Conservation (phyloP, 1,140 invertebrate species). For the Ctenoplectra terminalis region DNA sequence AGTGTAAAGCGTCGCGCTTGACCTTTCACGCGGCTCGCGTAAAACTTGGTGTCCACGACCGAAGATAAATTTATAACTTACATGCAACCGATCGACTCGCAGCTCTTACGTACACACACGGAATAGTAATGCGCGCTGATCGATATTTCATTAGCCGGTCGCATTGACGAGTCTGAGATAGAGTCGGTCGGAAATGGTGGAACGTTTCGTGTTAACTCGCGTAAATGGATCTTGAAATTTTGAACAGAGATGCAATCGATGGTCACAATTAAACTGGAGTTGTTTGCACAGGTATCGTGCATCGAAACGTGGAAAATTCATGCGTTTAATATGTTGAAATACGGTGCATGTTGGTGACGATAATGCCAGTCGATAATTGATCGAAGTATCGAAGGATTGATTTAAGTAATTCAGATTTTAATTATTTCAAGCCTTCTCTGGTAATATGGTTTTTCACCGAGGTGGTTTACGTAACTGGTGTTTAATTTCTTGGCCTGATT, state of each 20-base stretch:
- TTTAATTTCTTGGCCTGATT: no score
- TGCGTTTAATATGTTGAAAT: no score
- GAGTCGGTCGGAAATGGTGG: neutral
- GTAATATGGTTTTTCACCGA: no score
- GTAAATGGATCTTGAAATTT: neutral
- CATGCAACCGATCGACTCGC: neutral
- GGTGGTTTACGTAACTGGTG: no score
- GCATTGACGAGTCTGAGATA: no score
- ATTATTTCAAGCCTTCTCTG: no score
- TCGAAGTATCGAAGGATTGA: no score
- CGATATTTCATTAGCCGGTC: neutral
- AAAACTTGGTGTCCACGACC: neutral
- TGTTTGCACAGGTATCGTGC: no score
- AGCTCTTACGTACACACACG: neutral
- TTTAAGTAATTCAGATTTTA: no score
- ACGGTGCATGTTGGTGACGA: no score
- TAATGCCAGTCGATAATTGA: no score
- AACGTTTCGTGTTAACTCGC: neutral
- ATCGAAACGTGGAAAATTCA: no score
- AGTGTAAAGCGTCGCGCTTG: neutral
- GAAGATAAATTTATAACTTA: neutral
- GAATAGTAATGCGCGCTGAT: neutral
- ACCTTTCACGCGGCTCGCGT: constrained; percentile 8
- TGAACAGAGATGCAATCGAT: neutral
- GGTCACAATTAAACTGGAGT: neutral